phyloP scores from a whole-genome alignment of 2,113 vertebrate genomes.

The Axis porcinus region DNA sequence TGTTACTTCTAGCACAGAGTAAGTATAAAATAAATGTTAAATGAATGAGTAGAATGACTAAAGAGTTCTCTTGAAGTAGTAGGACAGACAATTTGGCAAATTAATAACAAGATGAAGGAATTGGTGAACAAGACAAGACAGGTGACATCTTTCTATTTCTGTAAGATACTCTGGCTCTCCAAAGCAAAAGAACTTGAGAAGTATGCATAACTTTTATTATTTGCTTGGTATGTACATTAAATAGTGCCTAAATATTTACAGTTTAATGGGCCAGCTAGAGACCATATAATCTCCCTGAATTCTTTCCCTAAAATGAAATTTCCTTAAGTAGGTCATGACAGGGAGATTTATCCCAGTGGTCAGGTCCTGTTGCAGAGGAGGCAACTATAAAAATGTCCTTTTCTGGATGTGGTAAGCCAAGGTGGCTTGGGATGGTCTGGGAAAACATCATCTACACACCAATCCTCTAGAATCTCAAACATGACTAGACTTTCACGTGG shows the following conservation, averaged over 20 bases:
- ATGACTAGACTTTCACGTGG: not conserved
- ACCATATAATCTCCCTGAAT: conserved; percentile 27
- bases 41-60: not conserved
- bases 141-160: not conserved
- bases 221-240: conserved; percentile 23
- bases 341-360: conserved; percentile 55
- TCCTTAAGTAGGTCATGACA: conserved; percentile 53
- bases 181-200: conserved; percentile 23
- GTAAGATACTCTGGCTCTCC: not conserved
- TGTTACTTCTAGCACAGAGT: conserved; percentile 8
- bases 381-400: conserved; percentile 55
- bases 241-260: conserved; percentile 40
- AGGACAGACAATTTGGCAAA: not conserved
- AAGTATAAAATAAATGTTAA: not conserved
- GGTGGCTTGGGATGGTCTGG: conserved; percentile 21
- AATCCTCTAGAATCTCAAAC: not conserved
- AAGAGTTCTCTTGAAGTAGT: not conserved
- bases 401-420: not conserved
- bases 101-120: not conserved
- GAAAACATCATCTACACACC: not conserved
- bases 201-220: conserved; percentile 19
- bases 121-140: not conserved
- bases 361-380: not conserved
- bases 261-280: conserved; percentile 38
- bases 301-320: conserved; percentile 56